A percentile compares a stretch with the other conserved stretches of the same genome.
These are phyloP conservation scores for Gambelia wislizenii DNA, from an alignment of 2,797 vertebrate species.

Conservation along the genomic window DNA sequence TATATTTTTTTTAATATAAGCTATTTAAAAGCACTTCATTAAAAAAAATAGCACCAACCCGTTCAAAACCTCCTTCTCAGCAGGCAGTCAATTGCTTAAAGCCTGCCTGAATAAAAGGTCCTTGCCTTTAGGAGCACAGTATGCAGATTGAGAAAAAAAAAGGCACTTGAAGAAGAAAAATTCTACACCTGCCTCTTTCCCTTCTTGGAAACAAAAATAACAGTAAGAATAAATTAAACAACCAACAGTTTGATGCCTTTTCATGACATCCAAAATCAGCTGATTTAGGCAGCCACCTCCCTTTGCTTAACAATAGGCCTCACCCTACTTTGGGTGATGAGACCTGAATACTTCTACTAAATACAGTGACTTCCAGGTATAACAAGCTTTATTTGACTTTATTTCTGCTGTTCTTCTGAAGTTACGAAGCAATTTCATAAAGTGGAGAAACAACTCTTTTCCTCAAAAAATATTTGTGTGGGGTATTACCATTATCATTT, in stretches of 20 bases:
- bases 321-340: background rate
- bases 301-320: background rate
- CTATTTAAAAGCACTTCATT: no score
- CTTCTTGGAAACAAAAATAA: background rate
- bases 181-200: no score
- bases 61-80: no score
- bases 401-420: background rate
- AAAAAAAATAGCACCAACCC: no score
- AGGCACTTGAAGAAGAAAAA: background rate
- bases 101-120: no score
- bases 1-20: no score
- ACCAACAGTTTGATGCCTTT: background rate
- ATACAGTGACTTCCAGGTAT: background rate
- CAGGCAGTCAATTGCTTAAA: no score
- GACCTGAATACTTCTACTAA: background rate
- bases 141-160: no score
- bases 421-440: constrained; percentile 20
- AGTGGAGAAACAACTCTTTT: constrained; percentile 11
- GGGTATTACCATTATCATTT: constrained; percentile 4
- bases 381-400: no score
- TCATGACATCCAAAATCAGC: background rate
- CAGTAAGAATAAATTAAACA: background rate
- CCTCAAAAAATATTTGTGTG: background rate
- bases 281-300: background rate
- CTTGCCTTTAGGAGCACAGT: no score